A percentile compares a stretch with the other conserved stretches of the same genome.
Conservation (phyloP, 2,797 vertebrate species). For the Leucoraja ocellata region DNA sequence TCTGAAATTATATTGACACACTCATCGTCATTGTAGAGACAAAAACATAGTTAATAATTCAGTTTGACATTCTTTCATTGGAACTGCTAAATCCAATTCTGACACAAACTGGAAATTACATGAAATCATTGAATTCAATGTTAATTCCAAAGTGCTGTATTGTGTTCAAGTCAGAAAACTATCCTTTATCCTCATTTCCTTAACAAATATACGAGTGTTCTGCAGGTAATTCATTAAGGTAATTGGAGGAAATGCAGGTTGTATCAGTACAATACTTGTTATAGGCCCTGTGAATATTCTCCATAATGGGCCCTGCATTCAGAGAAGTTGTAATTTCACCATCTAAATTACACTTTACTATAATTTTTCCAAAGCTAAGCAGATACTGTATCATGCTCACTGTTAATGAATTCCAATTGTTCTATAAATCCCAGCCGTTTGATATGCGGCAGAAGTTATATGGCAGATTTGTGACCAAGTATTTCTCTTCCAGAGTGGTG, state of each 20-base stretch:
- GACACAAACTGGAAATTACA: no score
- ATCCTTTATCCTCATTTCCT: not conserved
- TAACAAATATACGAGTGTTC: not conserved
- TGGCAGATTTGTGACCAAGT: slow-evolving; percentile 38
- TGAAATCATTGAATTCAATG: no score
- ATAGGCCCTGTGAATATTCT: not conserved
- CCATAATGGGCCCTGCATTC: slow-evolving; percentile 17
- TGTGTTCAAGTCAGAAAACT: not conserved
- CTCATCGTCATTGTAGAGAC: not conserved
- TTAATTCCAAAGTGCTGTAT: not conserved
- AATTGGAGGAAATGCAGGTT: not conserved
- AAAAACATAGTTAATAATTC: not conserved
- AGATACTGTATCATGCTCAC: slow-evolving; percentile 23
- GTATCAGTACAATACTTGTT: slow-evolving; percentile 12
- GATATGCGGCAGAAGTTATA: slow-evolving; percentile 23
- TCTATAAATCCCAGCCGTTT: slow-evolving; percentile 32
- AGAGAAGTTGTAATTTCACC: slow-evolving; percentile 7
- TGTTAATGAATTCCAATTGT: slow-evolving; percentile 38
- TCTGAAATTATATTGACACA: not conserved
- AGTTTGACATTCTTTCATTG: not conserved
- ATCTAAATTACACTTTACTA: slow-evolving; percentile 21
- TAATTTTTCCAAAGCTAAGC: slow-evolving; percentile 18
- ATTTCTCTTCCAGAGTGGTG: slow-evolving; percentile 32
- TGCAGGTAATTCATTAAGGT: slow-evolving; percentile 31
- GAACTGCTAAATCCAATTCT: not conserved